Percentiles rank a stretch among this genome's conserved stretches.
Evolutionary conservation across 2,113 vertebrate species (phyloP).

Genomic region (Dicentrarchus labrax): DNA sequence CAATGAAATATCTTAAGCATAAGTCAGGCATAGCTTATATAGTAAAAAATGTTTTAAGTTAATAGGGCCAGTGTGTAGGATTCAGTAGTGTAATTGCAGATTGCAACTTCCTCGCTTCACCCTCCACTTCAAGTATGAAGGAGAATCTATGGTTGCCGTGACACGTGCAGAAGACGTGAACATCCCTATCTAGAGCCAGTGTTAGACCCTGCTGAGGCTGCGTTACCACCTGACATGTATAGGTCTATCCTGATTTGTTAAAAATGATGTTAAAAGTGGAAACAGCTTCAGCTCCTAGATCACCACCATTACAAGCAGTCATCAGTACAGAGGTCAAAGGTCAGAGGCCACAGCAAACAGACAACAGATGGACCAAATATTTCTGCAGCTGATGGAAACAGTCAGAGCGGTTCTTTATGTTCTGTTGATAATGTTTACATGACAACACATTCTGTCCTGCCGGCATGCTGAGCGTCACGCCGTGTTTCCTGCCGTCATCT

Average conservation of each 20-base stretch:
- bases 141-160: too few relatives aligned
- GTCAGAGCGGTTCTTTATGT: background rate
- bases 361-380: slow-evolving; percentile 46
- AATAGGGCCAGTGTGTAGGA: too few relatives aligned
- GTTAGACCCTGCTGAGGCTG: too few relatives aligned
- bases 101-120: too few relatives aligned
- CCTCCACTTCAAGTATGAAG: too few relatives aligned
- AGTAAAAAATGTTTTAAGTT: too few relatives aligned
- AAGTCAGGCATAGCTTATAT: too few relatives aligned
- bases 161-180: too few relatives aligned
- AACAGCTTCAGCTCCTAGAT: background rate
- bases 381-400: slow-evolving; percentile 17
- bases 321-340: slow-evolving; percentile 33
- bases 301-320: background rate
- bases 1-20: too few relatives aligned
- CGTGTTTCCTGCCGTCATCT: slow-evolving; percentile 51
- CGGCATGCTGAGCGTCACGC: slow-evolving; percentile 30
- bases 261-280: background rate
- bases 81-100: too few relatives aligned
- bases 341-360: slow-evolving; percentile 42
- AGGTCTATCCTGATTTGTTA: background rate
- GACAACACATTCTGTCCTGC: slow-evolving; percentile 1
- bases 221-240: background rate
- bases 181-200: too few relatives aligned
- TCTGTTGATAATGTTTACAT: background rate